phyloP scores from a whole-genome alignment of 2,888 invertebrate genomes.

The Drosophila borealis region DNA sequence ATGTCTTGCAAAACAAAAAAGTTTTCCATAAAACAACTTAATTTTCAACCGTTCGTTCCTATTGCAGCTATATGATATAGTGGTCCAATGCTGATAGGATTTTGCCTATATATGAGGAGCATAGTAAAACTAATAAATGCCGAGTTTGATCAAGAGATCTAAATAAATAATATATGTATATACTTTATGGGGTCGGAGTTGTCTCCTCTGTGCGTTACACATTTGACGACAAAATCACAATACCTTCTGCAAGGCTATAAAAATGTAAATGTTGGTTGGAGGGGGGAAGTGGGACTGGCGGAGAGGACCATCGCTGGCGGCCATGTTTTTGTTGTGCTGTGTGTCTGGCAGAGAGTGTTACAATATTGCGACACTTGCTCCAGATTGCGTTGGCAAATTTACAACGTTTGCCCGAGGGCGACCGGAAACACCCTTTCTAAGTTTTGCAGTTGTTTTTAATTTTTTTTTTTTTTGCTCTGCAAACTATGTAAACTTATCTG shows the following conservation, averaged over 20 bases:
- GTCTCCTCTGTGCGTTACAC: too few relatives aligned
- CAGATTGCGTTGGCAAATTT: constrained; percentile 79
- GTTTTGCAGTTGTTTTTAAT: constrained; percentile 14
- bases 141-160: too few relatives aligned
- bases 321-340: constrained; percentile 52
- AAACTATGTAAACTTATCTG: constrained; percentile 29
- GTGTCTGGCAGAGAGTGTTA: constrained; percentile 62
- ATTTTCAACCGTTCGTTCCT: too few relatives aligned
- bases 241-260: neutral
- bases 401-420: constrained; percentile 62
- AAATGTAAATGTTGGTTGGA: neutral
- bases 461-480: constrained; percentile 15
- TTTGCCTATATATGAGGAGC: too few relatives aligned
- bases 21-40: too few relatives aligned
- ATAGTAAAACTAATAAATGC: too few relatives aligned
- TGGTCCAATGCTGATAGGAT: too few relatives aligned
- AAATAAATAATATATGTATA: too few relatives aligned
- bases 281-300: neutral
- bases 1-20: too few relatives aligned
- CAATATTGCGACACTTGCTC: constrained; percentile 81
- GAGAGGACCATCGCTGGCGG: constrained; percentile 37
- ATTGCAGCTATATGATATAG: too few relatives aligned
- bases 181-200: too few relatives aligned
- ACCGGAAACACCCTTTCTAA: constrained; percentile 28
- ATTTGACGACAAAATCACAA: too few relatives aligned